Evolutionary conservation across 2,888 invertebrate genomes (phyloP).

Genomic region (Pachymerium ferrugineum): DNA sequence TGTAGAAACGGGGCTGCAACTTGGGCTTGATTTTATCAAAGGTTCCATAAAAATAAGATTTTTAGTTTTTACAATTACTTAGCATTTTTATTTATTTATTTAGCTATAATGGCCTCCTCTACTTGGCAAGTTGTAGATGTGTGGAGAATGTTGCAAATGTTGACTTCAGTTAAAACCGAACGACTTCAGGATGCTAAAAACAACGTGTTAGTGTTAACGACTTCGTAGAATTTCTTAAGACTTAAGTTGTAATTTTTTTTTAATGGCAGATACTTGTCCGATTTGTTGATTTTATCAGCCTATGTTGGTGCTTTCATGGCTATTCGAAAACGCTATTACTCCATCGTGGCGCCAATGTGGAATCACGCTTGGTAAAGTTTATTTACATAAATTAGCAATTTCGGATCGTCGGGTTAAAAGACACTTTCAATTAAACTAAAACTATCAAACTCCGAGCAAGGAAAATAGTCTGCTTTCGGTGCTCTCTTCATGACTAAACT

Average conservation of each 20-base stretch:
- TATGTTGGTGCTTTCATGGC: constrained; percentile 47
- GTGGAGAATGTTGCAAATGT: constrained; percentile 43
- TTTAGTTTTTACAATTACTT: not conserved
- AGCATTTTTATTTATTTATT: not conserved
- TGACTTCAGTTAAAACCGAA: constrained; percentile 44
- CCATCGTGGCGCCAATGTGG: constrained; percentile 44
- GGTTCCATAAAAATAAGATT: too few species aligned
- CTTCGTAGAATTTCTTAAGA: not conserved
- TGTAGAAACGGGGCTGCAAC: constrained; percentile 43
- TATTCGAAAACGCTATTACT: constrained; percentile 43
- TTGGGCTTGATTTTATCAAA: constrained; percentile 44
- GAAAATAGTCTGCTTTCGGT: too few species aligned
- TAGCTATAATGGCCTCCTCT: constrained; percentile 33
- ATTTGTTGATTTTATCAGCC: constrained; percentile 44
- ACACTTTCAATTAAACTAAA: too few species aligned
- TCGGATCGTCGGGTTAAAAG: too few species aligned
- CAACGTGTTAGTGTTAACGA: not conserved
- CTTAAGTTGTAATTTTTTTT: constrained; percentile 27
- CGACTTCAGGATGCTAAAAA: constrained; percentile 43
- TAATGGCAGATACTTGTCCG: constrained; percentile 41
- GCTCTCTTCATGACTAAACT: too few species aligned
- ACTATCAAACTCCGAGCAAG: too few species aligned
- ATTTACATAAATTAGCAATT: not conserved
- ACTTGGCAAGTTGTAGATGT: constrained; percentile 44
- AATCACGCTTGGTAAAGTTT: constrained; percentile 43